Percentiles rank a stretch among this genome's conserved stretches.
phyloP scores from a whole-genome alignment of 1,140 invertebrate genomes.

The Drosophila tani region DNA sequence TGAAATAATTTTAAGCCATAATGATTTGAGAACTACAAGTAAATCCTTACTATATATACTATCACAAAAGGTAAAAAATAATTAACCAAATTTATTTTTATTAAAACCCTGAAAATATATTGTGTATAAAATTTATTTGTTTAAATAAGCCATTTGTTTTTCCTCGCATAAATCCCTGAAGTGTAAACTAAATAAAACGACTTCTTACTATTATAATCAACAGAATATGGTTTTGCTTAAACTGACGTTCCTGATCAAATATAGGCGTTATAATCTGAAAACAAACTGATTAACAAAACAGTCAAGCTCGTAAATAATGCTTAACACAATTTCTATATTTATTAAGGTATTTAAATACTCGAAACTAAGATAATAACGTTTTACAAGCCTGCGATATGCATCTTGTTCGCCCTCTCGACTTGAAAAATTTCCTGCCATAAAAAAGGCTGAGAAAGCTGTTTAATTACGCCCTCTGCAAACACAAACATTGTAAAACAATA shows the following conservation, averaged over 20 bases:
- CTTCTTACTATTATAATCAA: not conserved
- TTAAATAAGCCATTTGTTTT: too few relatives aligned
- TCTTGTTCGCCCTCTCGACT: conserved; percentile 39
- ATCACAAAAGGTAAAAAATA: too few relatives aligned
- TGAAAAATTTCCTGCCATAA: conserved; percentile 72
- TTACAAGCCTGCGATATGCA: conserved; percentile 6
- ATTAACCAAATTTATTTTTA: too few relatives aligned
- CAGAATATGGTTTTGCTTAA: not conserved
- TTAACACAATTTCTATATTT: not conserved
- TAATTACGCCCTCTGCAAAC: conserved; percentile 60
- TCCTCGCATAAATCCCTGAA: too few relatives aligned
- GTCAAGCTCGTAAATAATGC: too few relatives aligned
- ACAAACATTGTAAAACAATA: conserved; percentile 81
- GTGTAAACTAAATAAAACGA: not conserved
- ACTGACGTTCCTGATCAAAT: not conserved
- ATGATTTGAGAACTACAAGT: not conserved
- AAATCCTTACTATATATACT: not conserved
- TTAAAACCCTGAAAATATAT: too few relatives aligned
- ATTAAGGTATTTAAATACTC: conserved; percentile 4
- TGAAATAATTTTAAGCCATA: not conserved
- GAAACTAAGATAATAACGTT: not conserved
- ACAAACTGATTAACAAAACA: too few relatives aligned
- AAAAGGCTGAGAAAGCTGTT: conserved; percentile 62
- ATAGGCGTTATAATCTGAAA: too few relatives aligned
- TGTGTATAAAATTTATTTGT: too few relatives aligned